Base-by-base conservation (phyloP, 37 sponge, comb jelly and placozoan species). In the Eunapius fragilis region DNA sequence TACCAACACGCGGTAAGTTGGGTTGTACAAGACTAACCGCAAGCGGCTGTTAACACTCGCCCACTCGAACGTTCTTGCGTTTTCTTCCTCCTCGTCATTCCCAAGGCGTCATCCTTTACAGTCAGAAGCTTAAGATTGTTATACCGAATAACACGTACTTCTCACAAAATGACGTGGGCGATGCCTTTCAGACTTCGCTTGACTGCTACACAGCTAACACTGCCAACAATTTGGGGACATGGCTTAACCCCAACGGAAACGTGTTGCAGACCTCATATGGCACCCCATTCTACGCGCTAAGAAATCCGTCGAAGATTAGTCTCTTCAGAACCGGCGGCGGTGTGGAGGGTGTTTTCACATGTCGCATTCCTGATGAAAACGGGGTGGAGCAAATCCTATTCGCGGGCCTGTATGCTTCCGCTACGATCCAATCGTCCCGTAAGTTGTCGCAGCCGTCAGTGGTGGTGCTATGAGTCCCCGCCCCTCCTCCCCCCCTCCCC, bases 301-400 rank as follows among this genome's bases (percentile, higher is more conserved):
- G 58, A 17, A 58, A 58, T 17, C 58, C 58, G 0, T 58, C 58
- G 17, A 58, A 19, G 58, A 58, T 58, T 58, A 58, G 58, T 19
- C 58, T 58, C 58, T 58, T 58, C 58, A 58, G 22, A 58, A 58
- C 26, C 69, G n/a, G 27, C 80, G 37, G 58, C 25, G 85, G 17
- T 30, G 27, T 24, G 58, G 88, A 87, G 68, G 88, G 88, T 3
- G 58, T 87, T 36, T 87, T 79, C 70, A 81, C 80, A 0, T 87
- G 88, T 67, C 69, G 31, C 25, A 81, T 87, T 13, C 37, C 67
- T n/a, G 82, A 87, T 72, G 77, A 76, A 24, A 68, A 49, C 33
- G 68, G 85, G 12, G 34, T 49, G 11, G 24, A 11, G 14, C 75
- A 37, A 32, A 82, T 73, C 23, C 72, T 88, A 19, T 76, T 37